Conservation (phyloP, 2,113 vertebrate genomes). For the Upupa epops region DNA sequence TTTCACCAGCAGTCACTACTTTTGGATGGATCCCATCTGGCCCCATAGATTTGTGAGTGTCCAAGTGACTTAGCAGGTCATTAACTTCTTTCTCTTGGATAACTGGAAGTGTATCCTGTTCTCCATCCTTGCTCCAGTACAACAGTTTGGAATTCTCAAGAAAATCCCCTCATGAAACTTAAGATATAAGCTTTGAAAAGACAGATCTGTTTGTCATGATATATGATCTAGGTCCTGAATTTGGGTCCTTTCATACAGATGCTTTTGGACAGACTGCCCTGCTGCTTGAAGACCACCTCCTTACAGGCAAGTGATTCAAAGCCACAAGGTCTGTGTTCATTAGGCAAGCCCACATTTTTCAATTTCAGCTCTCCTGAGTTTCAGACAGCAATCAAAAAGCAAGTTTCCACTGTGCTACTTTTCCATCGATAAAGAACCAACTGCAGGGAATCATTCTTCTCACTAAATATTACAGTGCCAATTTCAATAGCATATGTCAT, state of each 20-base stretch:
- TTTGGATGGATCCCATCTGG: too few species aligned
- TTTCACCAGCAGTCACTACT: too few species aligned
- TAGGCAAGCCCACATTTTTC: background rate
- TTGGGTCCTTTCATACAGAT: background rate
- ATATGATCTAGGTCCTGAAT: background rate
- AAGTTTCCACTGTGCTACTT: background rate
- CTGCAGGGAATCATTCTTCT: background rate
- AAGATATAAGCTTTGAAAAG: background rate
- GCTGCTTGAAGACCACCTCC: background rate
- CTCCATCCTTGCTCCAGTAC: too few species aligned
- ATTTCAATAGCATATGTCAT: fast-evolving
- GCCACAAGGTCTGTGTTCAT: background rate
- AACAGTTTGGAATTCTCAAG: too few species aligned
- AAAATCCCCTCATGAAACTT: background rate
- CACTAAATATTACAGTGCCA: background rate
- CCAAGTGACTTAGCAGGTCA: too few species aligned
- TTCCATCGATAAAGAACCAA: background rate
- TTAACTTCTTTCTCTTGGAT: too few species aligned
- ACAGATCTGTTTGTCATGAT: background rate
- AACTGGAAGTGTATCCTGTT: too few species aligned
- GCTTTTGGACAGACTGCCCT: background rate
- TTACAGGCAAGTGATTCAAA: background rate
- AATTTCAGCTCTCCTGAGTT: background rate
- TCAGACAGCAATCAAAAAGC: background rate
- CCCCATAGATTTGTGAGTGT: too few species aligned